Percentiles rank a stretch among this genome's conserved stretches.
Conservation (phyloP, 1,140 invertebrate genomes). For the Calycopis cecrops region DNA sequence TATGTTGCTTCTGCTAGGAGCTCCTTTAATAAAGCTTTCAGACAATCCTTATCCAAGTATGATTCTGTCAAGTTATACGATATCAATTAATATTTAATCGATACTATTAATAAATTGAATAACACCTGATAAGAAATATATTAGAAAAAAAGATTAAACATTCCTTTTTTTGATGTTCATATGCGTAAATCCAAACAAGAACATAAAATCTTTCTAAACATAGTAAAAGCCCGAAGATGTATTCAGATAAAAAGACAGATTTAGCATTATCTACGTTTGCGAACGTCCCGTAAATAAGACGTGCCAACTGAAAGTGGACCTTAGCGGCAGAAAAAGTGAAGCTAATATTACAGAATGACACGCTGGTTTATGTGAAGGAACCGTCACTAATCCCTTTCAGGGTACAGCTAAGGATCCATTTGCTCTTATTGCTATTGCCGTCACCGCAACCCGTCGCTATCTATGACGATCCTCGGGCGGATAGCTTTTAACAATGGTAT, state of each 20-base stretch:
- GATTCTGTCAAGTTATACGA: too few species aligned
- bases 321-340: neutral
- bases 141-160: too few species aligned
- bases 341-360: neutral
- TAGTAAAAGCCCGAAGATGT: constrained; percentile 4
- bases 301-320: neutral
- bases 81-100: too few species aligned
- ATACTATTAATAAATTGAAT: too few species aligned
- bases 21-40: too few species aligned
- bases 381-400: constrained; percentile 33
- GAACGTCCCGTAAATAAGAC: neutral
- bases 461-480: neutral
- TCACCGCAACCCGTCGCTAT: constrained; percentile 31
- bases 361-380: constrained; percentile 17
- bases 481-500: constrained; percentile 1
- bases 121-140: too few species aligned
- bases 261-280: constrained; percentile 3
- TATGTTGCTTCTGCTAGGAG: too few species aligned
- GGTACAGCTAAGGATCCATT: constrained; percentile 37
- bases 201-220: constrained; percentile 1
- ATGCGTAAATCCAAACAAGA: neutral
- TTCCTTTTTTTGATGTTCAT: too few species aligned
- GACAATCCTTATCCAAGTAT: too few species aligned
- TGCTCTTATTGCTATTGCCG: constrained; percentile 45
- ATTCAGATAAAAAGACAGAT: constrained; percentile 5